Percentiles rank a stretch among this genome's conserved stretches.
Evolutionary conservation across 2,113 vertebrate species (phyloP).

Genomic region (Hiodon tergisus): DNA sequence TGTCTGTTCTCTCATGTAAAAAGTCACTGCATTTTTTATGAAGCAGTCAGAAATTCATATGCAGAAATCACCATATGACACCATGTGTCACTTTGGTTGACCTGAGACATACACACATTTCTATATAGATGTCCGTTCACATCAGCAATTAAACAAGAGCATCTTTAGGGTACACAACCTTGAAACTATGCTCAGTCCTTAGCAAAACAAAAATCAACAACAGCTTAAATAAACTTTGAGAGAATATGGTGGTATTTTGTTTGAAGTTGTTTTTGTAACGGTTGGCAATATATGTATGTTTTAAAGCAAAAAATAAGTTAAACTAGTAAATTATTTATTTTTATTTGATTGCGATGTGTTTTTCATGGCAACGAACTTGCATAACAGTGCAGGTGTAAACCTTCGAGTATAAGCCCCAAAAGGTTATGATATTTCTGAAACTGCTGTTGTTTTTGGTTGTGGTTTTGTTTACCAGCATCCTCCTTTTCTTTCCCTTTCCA

Average conservation of each 20-base stretch:
- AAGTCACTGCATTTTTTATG: too few relatives aligned
- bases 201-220: background rate
- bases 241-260: background rate
- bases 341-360: background rate
- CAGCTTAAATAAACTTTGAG: background rate
- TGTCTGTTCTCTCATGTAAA: background rate
- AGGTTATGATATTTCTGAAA: conserved; percentile 35
- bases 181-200: background rate
- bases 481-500: conserved; percentile 1
- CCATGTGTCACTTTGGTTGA: too few relatives aligned
- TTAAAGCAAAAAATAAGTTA: background rate
- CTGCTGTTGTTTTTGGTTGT: background rate
- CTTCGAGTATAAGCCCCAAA: conserved; percentile 71
- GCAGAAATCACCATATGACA: too few relatives aligned
- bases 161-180: conserved; percentile 14
- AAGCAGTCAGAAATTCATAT: too few relatives aligned
- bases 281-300: background rate
- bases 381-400: conserved; percentile 56
- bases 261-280: background rate
- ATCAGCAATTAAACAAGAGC: background rate
- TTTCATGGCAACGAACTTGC: conserved; percentile 25
- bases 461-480: background rate
- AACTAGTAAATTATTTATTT: background rate
- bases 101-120: too few relatives aligned
- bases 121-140: too few relatives aligned